Conservation (phyloP, 1,140 invertebrate species). For the Tetranychus cinnabarinus region DNA sequence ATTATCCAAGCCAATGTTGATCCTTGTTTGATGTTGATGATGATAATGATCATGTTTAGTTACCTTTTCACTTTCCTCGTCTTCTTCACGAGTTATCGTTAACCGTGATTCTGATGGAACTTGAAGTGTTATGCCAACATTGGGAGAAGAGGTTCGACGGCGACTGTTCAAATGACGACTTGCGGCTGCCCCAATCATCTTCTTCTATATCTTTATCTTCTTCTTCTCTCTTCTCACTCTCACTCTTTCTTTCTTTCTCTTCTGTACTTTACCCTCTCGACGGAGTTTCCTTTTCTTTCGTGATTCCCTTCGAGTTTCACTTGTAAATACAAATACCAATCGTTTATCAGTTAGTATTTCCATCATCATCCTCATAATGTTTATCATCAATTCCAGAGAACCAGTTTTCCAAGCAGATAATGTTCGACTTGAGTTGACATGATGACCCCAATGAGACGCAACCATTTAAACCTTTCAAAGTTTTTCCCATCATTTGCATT, state of each 20-base stretch:
- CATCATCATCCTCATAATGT: too few relatives aligned
- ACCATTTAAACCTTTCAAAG: too few relatives aligned
- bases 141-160: conserved; percentile 9
- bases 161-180: conserved; percentile 12
- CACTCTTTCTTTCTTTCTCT: not conserved
- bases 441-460: too few relatives aligned
- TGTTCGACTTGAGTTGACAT: too few relatives aligned
- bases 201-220: not conserved
- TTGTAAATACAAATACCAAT: not conserved
- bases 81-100: not conserved
- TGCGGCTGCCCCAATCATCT: conserved; percentile 10
- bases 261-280: not conserved
- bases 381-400: too few relatives aligned
- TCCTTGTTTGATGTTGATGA: too few relatives aligned
- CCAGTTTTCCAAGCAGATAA: too few relatives aligned
- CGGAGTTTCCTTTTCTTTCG: not conserved
- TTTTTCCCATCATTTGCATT: too few relatives aligned
- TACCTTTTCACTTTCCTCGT: not conserved
- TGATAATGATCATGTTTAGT: too few relatives aligned
- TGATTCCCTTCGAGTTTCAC: too few relatives aligned
- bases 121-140: conserved; percentile 1
- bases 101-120: not conserved
- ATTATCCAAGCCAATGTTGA: too few relatives aligned
- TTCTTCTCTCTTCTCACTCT: not conserved
- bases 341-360: too few relatives aligned